These are phyloP conservation scores for Ennomos erosarius DNA, from an alignment of 2,888 invertebrate species.

Conservation along the genomic window DNA sequence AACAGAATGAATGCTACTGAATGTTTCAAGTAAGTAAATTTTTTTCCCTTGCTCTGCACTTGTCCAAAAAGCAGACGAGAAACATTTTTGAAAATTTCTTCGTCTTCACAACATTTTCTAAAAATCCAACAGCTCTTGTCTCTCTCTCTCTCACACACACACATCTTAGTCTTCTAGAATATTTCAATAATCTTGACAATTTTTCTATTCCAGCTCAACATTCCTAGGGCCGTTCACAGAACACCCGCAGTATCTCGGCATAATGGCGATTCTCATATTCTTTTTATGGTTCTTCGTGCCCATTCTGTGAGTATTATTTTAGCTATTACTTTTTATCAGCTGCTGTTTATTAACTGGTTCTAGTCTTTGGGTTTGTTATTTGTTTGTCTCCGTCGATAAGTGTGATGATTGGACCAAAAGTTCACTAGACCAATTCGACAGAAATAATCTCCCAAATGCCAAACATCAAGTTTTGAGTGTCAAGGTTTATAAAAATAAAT, in stretches of 20 bases:
- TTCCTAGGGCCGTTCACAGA: slow-evolving; percentile 86
- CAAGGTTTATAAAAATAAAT: too few species aligned
- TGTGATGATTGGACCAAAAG: neutral
- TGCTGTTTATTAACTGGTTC: neutral
- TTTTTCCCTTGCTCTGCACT: too few species aligned
- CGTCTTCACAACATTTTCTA: too few species aligned
- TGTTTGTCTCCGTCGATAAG: neutral
- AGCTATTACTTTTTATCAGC: slow-evolving; percentile 24
- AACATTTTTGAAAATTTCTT: too few species aligned
- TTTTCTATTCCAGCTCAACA: slow-evolving; percentile 74
- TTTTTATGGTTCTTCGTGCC: slow-evolving; percentile 87
- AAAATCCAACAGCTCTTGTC: too few species aligned
- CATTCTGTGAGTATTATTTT: slow-evolving; percentile 83
- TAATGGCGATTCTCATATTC: slow-evolving; percentile 86
- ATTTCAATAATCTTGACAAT: slow-evolving; percentile 6
- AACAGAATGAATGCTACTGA: slow-evolving; percentile 80
- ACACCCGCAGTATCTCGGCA: slow-evolving; percentile 87
- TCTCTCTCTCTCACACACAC: too few species aligned
- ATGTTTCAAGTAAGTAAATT: slow-evolving; percentile 75
- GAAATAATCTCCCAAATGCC: too few species aligned
- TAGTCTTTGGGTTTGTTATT: neutral
- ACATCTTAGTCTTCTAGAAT: too few species aligned
- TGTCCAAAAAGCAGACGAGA: too few species aligned
- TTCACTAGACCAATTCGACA: too few species aligned
- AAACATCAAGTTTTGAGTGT: too few species aligned